These are phyloP conservation scores for Psilopogon haemacephalus DNA, from an alignment of 2,113 vertebrate species.

Conservation along the genomic window DNA sequence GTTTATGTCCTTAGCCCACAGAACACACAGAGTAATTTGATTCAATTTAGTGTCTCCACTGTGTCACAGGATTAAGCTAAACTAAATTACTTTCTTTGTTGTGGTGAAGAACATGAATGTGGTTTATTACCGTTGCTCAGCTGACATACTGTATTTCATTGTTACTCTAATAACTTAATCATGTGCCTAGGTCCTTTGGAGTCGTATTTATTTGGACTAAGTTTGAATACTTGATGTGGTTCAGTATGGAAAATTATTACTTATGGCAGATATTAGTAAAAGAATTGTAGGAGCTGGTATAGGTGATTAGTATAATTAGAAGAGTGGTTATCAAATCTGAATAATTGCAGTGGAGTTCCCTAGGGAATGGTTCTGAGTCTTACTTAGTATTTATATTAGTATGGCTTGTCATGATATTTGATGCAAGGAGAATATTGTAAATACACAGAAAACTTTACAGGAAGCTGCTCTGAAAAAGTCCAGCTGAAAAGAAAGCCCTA, in stretches of 20 bases:
- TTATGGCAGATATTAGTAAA: background rate
- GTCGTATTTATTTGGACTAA: background rate
- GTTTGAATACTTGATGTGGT: background rate
- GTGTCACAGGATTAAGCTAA: background rate
- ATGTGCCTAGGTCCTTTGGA: fast-evolving
- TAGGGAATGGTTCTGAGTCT: background rate
- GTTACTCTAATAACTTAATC: background rate
- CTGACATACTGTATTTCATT: background rate
- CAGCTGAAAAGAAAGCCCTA: background rate
- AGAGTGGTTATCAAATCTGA: background rate
- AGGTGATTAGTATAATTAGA: background rate
- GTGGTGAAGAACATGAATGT: background rate
- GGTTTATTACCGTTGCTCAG: background rate
- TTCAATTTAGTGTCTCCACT: background rate
- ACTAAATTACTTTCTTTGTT: background rate
- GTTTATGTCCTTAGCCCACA: background rate
- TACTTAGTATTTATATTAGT: background rate
- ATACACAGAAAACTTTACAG: background rate
- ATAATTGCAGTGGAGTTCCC: background rate
- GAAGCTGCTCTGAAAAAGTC: background rate
- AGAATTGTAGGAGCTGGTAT: background rate
- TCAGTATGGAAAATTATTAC: background rate
- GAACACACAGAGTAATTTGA: background rate
- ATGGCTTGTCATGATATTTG: background rate
- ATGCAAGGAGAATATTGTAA: background rate